Base-by-base conservation (phyloP, 2,888 invertebrate species). In the Cotesia congregata region DNA sequence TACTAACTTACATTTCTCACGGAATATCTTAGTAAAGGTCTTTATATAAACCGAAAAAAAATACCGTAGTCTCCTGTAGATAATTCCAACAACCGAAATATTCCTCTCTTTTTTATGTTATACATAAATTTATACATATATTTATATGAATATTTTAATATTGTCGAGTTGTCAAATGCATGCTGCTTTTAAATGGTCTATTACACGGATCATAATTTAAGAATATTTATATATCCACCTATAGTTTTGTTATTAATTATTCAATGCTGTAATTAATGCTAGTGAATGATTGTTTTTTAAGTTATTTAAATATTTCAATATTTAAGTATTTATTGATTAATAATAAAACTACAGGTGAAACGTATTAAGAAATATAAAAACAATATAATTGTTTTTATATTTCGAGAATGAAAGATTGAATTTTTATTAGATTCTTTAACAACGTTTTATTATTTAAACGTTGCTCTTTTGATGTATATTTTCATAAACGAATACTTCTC, bases 21-120 rank as follows among this genome's bases (percentile, higher is more conserved):
- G 78, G 75, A 75, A 77, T 77, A 77, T 30, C 70, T 73, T 74
- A 78, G 78, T 78, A 71, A 77, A 70, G 12, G 1, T 50, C 12
- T 50, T 50, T 12, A 50, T 50, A 50, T 50, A 50, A 50, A 50
- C 12, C 62, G 20, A 62, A 62, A 6, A 6, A 62, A 62, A 62
- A 62, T 15, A 62, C 71, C 76, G 77, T 82, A 81, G 82, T 77
- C 74, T 76, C 82, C 82, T 74, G 82, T 82, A 82, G 82, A 73
- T 40, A 70, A 40, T 73, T 79, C 80, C 80, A 80, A 30, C 30
- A 30, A 78, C 15, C 80, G 72, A 78, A 70, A 78, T 74, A 72
- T 79, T 75, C 71, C 76, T 68, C 74, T 80, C 77, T 75, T 75
- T 72, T 69, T 79, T 78, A 70, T 74, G 76, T 75, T 79, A 75